Base-by-base conservation (phyloP, 2,888 invertebrate genomes). In the Sylvicola cinctus region DNA sequence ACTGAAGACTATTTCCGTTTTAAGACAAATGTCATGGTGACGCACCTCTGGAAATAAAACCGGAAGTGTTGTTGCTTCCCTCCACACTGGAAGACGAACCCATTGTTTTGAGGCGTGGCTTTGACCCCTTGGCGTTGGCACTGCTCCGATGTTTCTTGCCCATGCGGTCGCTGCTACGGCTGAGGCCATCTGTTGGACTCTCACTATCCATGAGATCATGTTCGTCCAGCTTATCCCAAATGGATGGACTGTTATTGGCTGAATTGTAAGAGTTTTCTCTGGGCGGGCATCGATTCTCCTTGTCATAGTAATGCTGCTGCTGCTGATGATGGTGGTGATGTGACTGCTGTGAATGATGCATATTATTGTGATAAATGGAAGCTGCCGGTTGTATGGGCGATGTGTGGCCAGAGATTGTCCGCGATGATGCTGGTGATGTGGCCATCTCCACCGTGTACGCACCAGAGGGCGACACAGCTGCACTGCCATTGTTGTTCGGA, bases 1-100 rank as follows among this genome's bases (percentile, higher is more conserved):
- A n/a, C n/a, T n/a, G n/a, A n/a, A n/a, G n/a, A n/a, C n/a, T n/a
- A n/a, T n/a, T n/a, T n/a, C n/a, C n/a, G n/a, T n/a, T n/a, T n/a
- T 34, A 11, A 30, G 16, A 6, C 26, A 29, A 7, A 23, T 17
- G 20, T 36, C 50, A 46, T n/a, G 20, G 4, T 20, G 20, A 20
- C 20, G 20, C 52, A 65, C 65, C 66, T 60, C 66, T 60, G 44
- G 65, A 65, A 46, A 66, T 61, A 45, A 65, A 65, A 20, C 66
- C 65, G 34, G 66, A 65, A 41, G 62, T 63, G 37, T 61, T 60
- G 42, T 58, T 61, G 40, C 58, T 60, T 38, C 60, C 60, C 37
- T 65, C 64, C 42, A 61, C 60, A 46, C 64, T 65, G 11, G 34
- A 37, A 23, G 50, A 55, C 37, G 50, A 51, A 2, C 52, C 49